A percentile compares a stretch with the other conserved stretches of the same genome.
These are phyloP conservation scores for Thryonomys swinderianus DNA, from an alignment of 2,113 vertebrate species.

Conservation along the genomic window DNA sequence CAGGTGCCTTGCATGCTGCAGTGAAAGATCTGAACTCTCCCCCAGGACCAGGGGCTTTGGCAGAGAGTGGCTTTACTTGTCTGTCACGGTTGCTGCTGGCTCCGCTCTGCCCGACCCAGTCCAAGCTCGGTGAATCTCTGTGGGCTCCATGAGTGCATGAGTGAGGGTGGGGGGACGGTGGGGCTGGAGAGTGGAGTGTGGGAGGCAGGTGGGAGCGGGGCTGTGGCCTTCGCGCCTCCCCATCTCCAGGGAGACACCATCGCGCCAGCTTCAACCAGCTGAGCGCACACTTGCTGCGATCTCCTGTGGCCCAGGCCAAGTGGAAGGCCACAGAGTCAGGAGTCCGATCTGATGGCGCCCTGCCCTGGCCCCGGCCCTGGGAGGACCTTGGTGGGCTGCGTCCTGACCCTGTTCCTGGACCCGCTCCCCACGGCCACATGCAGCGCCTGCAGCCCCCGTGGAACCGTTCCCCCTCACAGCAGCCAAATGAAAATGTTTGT, in stretches of 20 bases:
- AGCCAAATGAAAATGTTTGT: constrained; percentile 99
- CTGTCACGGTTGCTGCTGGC: background rate
- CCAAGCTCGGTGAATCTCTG: background rate
- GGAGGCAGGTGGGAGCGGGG: background rate
- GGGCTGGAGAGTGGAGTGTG: background rate
- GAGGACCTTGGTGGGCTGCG: constrained; percentile 24
- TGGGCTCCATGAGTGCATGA: background rate
- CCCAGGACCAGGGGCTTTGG: background rate
- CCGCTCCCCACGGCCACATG: constrained; percentile 80
- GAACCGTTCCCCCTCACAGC: constrained; percentile 96
- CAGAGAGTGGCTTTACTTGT: background rate
- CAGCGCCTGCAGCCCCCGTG: constrained; percentile 88
- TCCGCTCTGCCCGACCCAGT: background rate
- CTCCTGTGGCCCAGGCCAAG: background rate
- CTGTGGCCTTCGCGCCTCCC: background rate
- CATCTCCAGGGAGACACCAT: background rate
- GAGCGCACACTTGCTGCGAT: background rate
- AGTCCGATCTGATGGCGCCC: background rate
- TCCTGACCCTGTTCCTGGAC: constrained; percentile 90
- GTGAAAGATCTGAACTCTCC: background rate
- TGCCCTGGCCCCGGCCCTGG: background rate
- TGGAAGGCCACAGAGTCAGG: background rate
- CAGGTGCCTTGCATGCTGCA: background rate
- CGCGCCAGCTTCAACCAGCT: background rate
- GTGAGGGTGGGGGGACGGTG: background rate